Base-by-base conservation (phyloP, 2,113 vertebrate species). In the Tyto alba region DNA sequence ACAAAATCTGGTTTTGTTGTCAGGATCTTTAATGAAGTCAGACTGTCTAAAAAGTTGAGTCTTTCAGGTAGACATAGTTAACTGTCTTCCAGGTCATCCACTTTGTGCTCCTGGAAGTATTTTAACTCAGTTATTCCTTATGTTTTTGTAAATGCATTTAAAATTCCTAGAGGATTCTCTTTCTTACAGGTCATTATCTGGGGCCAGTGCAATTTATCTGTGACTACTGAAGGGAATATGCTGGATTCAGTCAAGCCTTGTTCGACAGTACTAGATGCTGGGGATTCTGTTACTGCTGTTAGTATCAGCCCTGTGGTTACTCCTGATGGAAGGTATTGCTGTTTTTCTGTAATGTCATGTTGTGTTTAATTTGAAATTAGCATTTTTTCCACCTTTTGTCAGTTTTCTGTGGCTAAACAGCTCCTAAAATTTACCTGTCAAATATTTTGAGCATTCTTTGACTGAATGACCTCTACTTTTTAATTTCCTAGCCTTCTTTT, bases 231-330 rank as follows among this genome's bases (percentile, higher is more conserved):
- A 19, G 95, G 96, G 7, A 96, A 90, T 55, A 80, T 36, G 72
- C 38, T 77, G 38, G 72, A 55, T 73, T 76, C 92, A 67, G 60
- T 99, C 30, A 97, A 96, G 40, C 99, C 98, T 21, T 98, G 98
- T 85, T 99, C 99, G 55, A 98, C 99, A 9, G 90, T 99, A 53
- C 97, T 99, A 96, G 99, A 99, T 86, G 98, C 98, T 3, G 99
- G 98, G 2, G 99, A 99, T 88, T 98, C 99, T 50, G 99, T 99
- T 77, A 99, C 99, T 3, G 99, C 99, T 10, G 98, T 99, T 86
- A 97, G 98, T 7, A 66, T 99, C 96, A 99, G 98, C 96, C 98
- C n/a, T 7, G 68, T 93, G 38, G 97, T 98, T 63, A 97, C 97
- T 90, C 95, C 88, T 36, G 96, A 98, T 88, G 96, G 97, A 93